Percentiles rank a stretch among this genome's conserved stretches.
These are phyloP conservation scores for Melinopterus prodromus DNA, from an alignment of 2,888 invertebrate genomes.

Conservation along the genomic window DNA sequence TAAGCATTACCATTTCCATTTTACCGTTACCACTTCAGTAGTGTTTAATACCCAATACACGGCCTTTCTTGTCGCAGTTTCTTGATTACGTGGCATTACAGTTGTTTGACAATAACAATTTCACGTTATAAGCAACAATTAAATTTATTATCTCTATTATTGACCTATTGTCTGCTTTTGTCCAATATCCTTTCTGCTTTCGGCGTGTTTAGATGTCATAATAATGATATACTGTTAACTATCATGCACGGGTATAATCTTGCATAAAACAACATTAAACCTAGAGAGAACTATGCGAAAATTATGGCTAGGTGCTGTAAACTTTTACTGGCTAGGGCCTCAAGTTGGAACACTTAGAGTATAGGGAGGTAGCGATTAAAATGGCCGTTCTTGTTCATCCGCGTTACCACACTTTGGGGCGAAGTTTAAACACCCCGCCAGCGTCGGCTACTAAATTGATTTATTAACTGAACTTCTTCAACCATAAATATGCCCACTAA, in stretches of 20 bases:
- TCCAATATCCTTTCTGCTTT: too few relatives aligned
- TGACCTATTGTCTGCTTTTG: too few relatives aligned
- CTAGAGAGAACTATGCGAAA: not conserved
- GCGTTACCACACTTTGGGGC: not conserved
- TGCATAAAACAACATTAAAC: not conserved
- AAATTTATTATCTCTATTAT: too few relatives aligned
- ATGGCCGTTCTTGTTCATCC: not conserved
- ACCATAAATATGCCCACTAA: slow-evolving; percentile 4
- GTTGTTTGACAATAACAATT: too few relatives aligned
- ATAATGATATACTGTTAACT: too few relatives aligned
- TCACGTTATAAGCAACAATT: too few relatives aligned
- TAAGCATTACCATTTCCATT: too few relatives aligned
- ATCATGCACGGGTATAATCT: not conserved
- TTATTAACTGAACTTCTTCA: not conserved
- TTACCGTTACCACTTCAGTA: too few relatives aligned
- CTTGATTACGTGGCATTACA: too few relatives aligned
- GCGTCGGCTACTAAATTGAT: slow-evolving; percentile 4
- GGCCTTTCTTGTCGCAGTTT: too few relatives aligned
- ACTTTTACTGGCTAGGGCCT: not conserved
- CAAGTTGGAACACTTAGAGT: not conserved
- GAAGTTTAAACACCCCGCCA: not conserved
- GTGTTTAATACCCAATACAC: too few relatives aligned
- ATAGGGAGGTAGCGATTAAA: not conserved
- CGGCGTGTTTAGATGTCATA: too few relatives aligned
- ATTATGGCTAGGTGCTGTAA: not conserved